Evolutionary conservation across 2,797 vertebrate species (phyloP), one percentile per base, ranked within the genome.

Genomic region (Syndactyla subalaris): DNA sequence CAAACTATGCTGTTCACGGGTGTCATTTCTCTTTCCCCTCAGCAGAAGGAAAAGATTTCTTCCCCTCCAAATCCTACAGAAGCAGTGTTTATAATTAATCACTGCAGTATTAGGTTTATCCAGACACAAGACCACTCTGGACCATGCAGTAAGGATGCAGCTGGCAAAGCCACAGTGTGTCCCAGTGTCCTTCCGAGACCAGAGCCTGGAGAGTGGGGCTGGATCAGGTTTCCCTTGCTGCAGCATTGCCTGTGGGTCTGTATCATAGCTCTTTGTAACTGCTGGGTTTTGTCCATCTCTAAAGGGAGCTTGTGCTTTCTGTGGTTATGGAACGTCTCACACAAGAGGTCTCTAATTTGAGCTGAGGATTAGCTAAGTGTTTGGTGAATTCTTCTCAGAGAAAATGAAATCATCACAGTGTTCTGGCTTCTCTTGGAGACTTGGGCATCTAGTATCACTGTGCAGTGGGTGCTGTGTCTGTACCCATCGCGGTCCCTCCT

Each of bases 1-100:
- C 46, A 74, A 71, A 70, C 55, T 16, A 19, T 71, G 63, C 39
- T 19, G 3, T 79, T 79, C 45, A 32, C 59, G 59, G 48, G 32
- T 76, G 18, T 65, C 3, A 15, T 73, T 89, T 81, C 77, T 76
- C 55, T 70, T 89, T 92, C 59, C 84, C 48, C 63, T 54, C 67
- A 46, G 67, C 46, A 85, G 49, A 70, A 82, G 36, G 19, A 89
- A 57, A 74, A 61, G 24, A 19, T 54, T 73, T 74, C 41, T 94
- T 61, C 39, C 48, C 22, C 41, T 68, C 41, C 30, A 32, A 2
- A 24, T 63, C 22, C 76, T 30, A 32, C 23, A 71, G 55, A 71
- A 54, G 19, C 24, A 26, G 43, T 23, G 48, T 49, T 91, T 63
- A 1, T 46, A 30, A 38, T 85, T 38, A 57, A 39, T 36, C 61